Evolutionary conservation across 2,113 vertebrate species (phyloP).

Genomic region (Anarhynchus alexandrinus): DNA sequence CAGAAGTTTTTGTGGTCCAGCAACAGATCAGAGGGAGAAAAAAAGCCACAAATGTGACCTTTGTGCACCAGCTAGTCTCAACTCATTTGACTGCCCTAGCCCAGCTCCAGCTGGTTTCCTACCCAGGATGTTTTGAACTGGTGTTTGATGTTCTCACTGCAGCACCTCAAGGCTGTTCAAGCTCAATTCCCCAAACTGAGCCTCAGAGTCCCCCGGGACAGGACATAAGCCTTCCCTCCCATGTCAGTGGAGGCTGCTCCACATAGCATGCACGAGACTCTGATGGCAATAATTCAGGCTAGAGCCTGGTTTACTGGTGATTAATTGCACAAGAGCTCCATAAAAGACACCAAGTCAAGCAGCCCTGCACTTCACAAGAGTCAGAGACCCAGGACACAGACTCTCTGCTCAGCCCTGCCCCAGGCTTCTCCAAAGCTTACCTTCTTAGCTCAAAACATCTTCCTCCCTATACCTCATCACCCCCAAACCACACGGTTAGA

Average conservation of each 20-base stretch:
- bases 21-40: neutral
- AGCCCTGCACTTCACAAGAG: neutral
- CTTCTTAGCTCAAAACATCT: neutral
- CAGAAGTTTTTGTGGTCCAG: neutral
- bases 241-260: neutral
- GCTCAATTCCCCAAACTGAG: neutral
- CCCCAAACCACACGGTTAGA: neutral
- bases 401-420: neutral
- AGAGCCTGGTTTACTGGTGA: neutral
- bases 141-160: neutral
- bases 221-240: neutral
- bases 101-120: neutral
- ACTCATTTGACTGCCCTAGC: neutral
- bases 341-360: neutral
- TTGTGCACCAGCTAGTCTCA: neutral
- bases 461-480: neutral
- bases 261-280: accelerated
- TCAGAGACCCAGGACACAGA: neutral
- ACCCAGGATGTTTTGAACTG: neutral
- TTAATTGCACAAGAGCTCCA: neutral
- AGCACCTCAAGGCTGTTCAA: neutral
- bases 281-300: neutral
- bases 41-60: neutral
- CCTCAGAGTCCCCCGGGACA: neutral
- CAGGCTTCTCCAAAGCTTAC: neutral